phyloP scores from a whole-genome alignment of 2,113 vertebrate genomes.

The Pterocles orientalis region DNA sequence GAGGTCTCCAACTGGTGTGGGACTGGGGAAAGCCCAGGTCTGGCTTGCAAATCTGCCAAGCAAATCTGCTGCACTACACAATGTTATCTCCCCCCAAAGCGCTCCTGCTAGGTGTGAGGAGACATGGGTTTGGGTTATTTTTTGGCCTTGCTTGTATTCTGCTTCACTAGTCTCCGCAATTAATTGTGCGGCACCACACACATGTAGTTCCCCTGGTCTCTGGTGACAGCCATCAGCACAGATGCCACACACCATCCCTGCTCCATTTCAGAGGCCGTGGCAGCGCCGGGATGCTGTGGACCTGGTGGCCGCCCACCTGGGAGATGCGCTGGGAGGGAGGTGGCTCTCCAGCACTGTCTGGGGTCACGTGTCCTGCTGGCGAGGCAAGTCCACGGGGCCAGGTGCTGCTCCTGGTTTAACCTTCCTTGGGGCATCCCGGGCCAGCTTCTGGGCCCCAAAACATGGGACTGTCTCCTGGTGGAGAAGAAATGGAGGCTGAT shows the following conservation, averaged over 20 bases:
- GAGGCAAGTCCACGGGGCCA: neutral
- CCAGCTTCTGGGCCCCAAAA: neutral
- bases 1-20: accelerated
- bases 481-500: neutral
- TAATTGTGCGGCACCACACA: accelerated
- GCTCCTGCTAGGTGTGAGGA: neutral
- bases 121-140: neutral
- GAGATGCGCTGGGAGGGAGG: accelerated
- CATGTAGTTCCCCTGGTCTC: neutral
- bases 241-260: neutral
- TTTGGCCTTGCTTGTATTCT: neutral
- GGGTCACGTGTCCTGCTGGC: neutral
- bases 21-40: neutral
- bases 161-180: neutral
- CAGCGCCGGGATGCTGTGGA: neutral
- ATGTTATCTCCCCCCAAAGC: neutral
- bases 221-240: neutral
- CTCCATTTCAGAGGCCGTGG: neutral
- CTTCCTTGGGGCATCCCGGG: neutral
- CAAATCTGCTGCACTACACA: neutral
- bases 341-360: neutral
- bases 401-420: neutral
- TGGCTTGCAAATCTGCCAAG: neutral
- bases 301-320: neutral
- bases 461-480: neutral